Evolutionary conservation across 1,140 invertebrate species (phyloP), one percentile per base, ranked within the genome.

Genomic region (Anagrus nilaparvatae): DNA sequence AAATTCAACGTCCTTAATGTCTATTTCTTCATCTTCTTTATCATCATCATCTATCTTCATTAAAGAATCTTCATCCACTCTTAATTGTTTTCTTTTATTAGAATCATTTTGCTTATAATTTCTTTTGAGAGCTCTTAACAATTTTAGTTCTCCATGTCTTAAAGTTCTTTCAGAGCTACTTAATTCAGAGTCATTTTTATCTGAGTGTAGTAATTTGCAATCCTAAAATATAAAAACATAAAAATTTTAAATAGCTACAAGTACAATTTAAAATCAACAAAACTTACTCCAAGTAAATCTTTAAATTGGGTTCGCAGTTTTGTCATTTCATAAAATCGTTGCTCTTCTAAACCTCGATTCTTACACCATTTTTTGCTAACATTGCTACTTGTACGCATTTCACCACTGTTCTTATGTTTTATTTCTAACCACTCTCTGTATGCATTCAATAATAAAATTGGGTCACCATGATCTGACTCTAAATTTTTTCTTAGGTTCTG

Each of bases 251-350:
- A 28, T 23, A 42, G 40, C 31, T 29, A 18, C 34, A 27, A 32
- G 24, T 44, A 43, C 23, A 16, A 29, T 20, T 27, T 24, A 39
- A 28, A 34, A 10, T 16, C 23, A 32, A 45, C 9, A 33, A 17
- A 30, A 21, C 18, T 45, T 45, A 84, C 84, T 65, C 83, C 75
- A 24, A 97, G 65, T 25, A 96, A 71, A 34, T 87, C 79, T 60
- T 84, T 78, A 59, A 97, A 93, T 64, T 98, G 95, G 25, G 79
- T 70, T 23, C 91, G 72, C 3, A 99, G 64, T 73, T 97, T 97
- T 0, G 83, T 92, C 54, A 95, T 84, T 69, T 97, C 94, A 57
- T 97, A 97, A 61, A 99, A 87, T 37, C 94, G 71, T 60, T 97
- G 93, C 58, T 98, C 94, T 65, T 98, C 93, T 4, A 98, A 69